Percentiles rank a stretch among this genome's conserved stretches.
Evolutionary conservation across 2,888 invertebrate genomes (phyloP).

Genomic region (Aquatica leii): DNA sequence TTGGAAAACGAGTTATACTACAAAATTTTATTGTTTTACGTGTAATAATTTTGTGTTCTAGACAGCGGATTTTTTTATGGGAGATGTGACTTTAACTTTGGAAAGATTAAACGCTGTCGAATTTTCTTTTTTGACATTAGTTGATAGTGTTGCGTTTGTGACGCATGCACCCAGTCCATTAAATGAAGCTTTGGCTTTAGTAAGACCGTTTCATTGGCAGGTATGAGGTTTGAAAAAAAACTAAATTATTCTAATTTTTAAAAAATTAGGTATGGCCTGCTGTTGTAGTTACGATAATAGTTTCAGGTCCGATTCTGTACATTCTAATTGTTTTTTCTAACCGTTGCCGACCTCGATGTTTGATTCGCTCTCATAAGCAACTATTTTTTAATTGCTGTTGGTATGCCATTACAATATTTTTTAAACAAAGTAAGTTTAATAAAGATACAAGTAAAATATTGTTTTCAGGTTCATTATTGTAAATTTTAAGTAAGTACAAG

Average conservation of each 20-base stretch:
- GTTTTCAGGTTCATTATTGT: neutral
- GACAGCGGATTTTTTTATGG: slow-evolving; percentile 77
- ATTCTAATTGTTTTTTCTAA: slow-evolving; percentile 71
- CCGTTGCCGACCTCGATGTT: slow-evolving; percentile 62
- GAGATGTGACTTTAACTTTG: slow-evolving; percentile 78
- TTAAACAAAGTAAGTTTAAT: slow-evolving; percentile 76
- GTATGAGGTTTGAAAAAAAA: slow-evolving; percentile 56
- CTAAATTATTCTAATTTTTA: neutral
- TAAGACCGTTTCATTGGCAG: slow-evolving; percentile 77
- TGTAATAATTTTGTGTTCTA: slow-evolving; percentile 45
- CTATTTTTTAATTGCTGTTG: slow-evolving; percentile 72
- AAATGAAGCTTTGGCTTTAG: slow-evolving; percentile 76
- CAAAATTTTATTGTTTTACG: no score
- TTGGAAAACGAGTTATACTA: slow-evolving; percentile 75
- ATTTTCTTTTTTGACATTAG: slow-evolving; percentile 78
- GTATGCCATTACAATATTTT: slow-evolving; percentile 75
- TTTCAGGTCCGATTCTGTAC: slow-evolving; percentile 76
- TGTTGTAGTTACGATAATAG: slow-evolving; percentile 69
- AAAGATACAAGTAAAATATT: no score
- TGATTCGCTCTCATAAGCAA: slow-evolving; percentile 53
- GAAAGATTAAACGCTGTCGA: slow-evolving; percentile 77
- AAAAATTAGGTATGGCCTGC: slow-evolving; percentile 74
- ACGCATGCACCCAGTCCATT: slow-evolving; percentile 77
- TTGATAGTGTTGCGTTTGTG: slow-evolving; percentile 79
- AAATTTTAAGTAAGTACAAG: slow-evolving; percentile 16